A percentile compares a stretch with the other conserved stretches of the same genome.
phyloP scores from a whole-genome alignment of 2,888 invertebrate species.

The Craniophora ligustri region DNA sequence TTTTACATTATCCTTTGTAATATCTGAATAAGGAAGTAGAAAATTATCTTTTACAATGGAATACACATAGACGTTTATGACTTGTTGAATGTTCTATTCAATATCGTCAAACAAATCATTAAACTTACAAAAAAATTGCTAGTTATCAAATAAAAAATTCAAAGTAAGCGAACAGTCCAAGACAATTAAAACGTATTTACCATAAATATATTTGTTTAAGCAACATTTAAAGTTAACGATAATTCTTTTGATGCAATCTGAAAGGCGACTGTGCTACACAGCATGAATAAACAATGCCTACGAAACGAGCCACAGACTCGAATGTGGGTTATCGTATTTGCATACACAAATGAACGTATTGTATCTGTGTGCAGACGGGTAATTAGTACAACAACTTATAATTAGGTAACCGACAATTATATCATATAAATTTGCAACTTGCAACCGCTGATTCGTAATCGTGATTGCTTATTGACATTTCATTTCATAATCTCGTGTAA shows the following conservation, averaged over 20 bases:
- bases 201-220: not conserved
- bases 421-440: conserved; percentile 11
- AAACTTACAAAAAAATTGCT: too few species aligned
- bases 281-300: conserved; percentile 24
- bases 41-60: too few species aligned
- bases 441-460: not conserved
- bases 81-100: too few species aligned
- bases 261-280: conserved; percentile 6
- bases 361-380: conserved; percentile 12
- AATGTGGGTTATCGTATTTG: conserved; percentile 56
- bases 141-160: too few species aligned
- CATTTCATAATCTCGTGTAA: not conserved
- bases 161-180: too few species aligned
- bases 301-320: conserved; percentile 14
- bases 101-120: too few species aligned
- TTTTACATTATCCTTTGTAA: too few species aligned
- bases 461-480: conserved; percentile 1
- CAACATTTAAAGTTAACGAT: not conserved
- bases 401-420: conserved; percentile 28
- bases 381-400: conserved; percentile 47
- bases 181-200: not conserved
- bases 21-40: too few species aligned
- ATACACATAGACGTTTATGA: too few species aligned
- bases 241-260: conserved; percentile 8
- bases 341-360: conserved; percentile 45